Evolutionary conservation across 2,113 vertebrate species (phyloP).

Genomic region (Ornithorhynchus anatinus): DNA sequence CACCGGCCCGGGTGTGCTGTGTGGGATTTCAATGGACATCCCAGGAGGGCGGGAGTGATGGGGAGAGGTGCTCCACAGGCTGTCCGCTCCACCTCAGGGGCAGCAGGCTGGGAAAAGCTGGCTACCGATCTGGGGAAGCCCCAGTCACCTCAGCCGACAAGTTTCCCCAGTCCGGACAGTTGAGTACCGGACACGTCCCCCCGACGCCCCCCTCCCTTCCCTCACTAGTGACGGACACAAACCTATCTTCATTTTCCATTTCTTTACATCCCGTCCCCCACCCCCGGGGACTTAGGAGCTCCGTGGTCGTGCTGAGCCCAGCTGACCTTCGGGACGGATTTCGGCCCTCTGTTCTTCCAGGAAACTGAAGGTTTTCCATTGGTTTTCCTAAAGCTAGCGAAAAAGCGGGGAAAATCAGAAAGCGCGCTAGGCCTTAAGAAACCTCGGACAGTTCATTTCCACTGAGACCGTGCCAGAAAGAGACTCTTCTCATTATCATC

Average conservation of each 20-base stretch:
- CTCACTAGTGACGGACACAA: constrained; percentile 41
- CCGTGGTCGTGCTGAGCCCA: neutral
- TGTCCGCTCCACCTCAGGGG: too few relatives aligned
- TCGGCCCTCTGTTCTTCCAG: constrained; percentile 45
- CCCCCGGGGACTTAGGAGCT: constrained; percentile 43
- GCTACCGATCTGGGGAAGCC: too few relatives aligned
- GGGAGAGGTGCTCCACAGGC: too few relatives aligned
- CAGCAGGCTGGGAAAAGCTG: too few relatives aligned
- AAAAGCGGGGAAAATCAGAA: constrained; percentile 46
- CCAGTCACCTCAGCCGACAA: too few relatives aligned
- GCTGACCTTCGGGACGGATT: constrained; percentile 33
- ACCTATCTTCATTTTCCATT: constrained; percentile 16
- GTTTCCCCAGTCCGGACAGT: too few relatives aligned
- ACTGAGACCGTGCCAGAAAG: constrained; percentile 54
- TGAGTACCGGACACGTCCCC: too few relatives aligned
- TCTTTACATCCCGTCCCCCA: constrained; percentile 1
- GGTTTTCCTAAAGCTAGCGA: constrained; percentile 34
- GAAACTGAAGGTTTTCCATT: constrained; percentile 55
- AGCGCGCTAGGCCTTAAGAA: constrained; percentile 65
- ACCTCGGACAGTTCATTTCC: constrained; percentile 61
- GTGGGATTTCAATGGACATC: too few relatives aligned
- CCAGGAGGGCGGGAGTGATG: too few relatives aligned
- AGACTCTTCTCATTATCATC: constrained; percentile 60
- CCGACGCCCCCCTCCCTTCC: too few relatives aligned
- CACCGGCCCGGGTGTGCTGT: too few relatives aligned